These are phyloP conservation scores for Chloromyia formosa DNA, from an alignment of 2,888 invertebrate genomes.

Conservation along the genomic window DNA sequence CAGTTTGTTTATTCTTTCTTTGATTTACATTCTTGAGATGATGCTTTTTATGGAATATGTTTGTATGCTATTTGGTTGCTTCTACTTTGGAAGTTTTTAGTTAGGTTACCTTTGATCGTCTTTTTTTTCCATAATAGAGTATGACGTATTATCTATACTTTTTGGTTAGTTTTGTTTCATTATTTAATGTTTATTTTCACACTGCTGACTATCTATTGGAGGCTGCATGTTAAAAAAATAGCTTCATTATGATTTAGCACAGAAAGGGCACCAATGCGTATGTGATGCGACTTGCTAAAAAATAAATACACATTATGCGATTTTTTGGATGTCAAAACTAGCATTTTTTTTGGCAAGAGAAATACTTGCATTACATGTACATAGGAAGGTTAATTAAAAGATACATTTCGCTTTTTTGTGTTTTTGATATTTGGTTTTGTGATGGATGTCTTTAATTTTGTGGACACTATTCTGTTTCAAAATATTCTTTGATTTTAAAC, in stretches of 20 bases:
- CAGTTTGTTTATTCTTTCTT: conserved; percentile 4
- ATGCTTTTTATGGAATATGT: conserved; percentile 48
- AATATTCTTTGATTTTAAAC: no score
- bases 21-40: conserved; percentile 16
- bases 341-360: neutral
- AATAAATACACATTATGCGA: no score
- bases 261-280: neutral
- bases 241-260: conserved; percentile 7
- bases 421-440: no score
- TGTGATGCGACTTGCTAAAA: no score
- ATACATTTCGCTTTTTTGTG: no score
- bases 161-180: neutral
- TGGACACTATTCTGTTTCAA: no score
- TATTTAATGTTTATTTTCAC: neutral
- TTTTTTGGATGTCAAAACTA: neutral
- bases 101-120: no score
- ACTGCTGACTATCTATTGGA: neutral
- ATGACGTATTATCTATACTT: no score
- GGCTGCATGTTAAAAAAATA: neutral
- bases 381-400: no score
- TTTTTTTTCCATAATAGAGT: no score
- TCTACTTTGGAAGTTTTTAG: conserved; percentile 7
- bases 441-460: no score
- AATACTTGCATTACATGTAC: neutral
- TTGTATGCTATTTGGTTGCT: conserved; percentile 46